Conservation (phyloP, 2,113 vertebrate genomes). For the Aplodontia rufa region DNA sequence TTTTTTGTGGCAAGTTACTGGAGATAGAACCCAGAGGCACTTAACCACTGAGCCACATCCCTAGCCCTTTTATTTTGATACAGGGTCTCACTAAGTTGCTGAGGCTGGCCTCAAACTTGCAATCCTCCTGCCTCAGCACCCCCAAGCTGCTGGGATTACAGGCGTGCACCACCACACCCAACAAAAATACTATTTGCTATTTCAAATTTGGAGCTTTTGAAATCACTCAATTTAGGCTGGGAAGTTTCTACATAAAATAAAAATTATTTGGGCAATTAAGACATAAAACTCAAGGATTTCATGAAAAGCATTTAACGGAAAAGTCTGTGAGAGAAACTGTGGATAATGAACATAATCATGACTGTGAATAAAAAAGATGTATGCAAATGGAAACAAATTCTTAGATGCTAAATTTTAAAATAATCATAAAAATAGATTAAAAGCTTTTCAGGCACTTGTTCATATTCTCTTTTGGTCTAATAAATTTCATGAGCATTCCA, state of each 20-base stretch:
- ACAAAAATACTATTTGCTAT: not conserved
- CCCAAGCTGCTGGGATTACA: no score
- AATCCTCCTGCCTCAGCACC: no score
- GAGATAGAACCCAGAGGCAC: no score
- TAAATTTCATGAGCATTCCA: constrained; percentile 9
- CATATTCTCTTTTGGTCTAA: not conserved
- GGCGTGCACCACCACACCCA: no score
- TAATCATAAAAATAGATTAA: not conserved
- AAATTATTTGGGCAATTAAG: constrained; percentile 47
- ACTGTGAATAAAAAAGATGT: constrained; percentile 84
- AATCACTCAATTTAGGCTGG: constrained; percentile 18
- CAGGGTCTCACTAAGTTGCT: no score
- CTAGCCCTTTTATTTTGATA: no score
- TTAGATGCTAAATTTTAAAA: not conserved
- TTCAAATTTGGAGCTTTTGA: constrained; percentile 13
- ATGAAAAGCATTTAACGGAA: not conserved
- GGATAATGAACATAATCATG: constrained; percentile 70
- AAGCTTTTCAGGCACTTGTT: not conserved
- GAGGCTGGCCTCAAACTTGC: no score
- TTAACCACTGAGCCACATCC: no score
- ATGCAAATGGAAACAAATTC: not conserved
- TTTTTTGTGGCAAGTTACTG: no score
- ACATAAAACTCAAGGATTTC: not conserved
- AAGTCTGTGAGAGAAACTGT: constrained; percentile 40
- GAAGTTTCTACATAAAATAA: constrained; percentile 9